phyloP scores from a whole-genome alignment of 2,888 invertebrate genomes.

The Ferrisia virgata region DNA sequence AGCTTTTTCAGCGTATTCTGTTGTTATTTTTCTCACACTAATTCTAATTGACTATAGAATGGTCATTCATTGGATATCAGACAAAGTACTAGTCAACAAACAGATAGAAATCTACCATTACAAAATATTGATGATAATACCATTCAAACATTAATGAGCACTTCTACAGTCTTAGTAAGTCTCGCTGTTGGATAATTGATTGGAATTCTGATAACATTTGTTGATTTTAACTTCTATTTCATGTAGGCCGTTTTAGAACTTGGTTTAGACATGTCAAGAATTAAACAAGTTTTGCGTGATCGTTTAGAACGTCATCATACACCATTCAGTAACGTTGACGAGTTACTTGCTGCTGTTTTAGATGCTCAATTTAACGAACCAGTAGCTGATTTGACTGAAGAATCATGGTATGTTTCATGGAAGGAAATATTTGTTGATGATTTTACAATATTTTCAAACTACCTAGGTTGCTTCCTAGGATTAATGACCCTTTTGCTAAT shows the following conservation, averaged over 20 bases:
- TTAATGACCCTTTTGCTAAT: neutral
- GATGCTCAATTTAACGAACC: conserved; percentile 66
- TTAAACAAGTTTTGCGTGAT: conserved; percentile 60
- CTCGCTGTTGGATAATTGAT: neutral
- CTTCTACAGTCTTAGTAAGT: conserved; percentile 35
- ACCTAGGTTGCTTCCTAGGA: neutral
- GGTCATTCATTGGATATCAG: neutral
- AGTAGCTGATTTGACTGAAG: conserved; percentile 49
- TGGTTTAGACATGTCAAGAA: conserved; percentile 61
- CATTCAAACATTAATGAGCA: conserved; percentile 28
- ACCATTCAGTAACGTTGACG: conserved; percentile 63
- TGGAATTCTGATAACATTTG: neutral
- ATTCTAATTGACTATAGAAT: neutral
- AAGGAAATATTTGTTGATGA: neutral
- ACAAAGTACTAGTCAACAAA: conserved; percentile 8
- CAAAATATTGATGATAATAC: conserved; percentile 32
- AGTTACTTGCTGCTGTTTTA: conserved; percentile 59
- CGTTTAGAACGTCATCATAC: conserved; percentile 61
- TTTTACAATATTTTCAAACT: neutral
- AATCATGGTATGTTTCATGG: conserved; percentile 46
- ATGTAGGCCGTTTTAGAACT: conserved; percentile 59
- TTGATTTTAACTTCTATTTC: neutral
- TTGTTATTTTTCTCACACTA: neutral
- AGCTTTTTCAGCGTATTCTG: too few relatives aligned
- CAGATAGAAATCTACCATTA: neutral